A percentile compares a stretch with the other conserved stretches of the same genome.
These are phyloP conservation scores for Uloborus plumipes DNA, from an alignment of 2,888 invertebrate genomes.

Conservation along the genomic window DNA sequence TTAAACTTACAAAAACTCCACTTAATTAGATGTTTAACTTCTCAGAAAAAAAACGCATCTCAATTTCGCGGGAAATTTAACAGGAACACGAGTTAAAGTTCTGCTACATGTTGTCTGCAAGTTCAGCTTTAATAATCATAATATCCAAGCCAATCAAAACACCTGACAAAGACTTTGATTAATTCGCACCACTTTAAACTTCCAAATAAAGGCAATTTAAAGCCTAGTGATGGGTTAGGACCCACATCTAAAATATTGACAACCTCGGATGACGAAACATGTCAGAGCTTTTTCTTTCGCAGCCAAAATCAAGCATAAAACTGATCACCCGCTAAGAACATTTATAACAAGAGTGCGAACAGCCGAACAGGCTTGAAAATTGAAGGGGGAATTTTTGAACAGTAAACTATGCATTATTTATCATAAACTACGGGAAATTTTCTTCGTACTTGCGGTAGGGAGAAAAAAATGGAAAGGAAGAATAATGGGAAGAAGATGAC, in stretches of 20 bases:
- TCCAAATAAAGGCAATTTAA: slow-evolving; percentile 33
- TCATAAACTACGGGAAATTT: slow-evolving; percentile 39
- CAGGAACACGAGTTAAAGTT: too few relatives aligned
- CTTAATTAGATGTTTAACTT: too few relatives aligned
- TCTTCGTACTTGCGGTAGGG: slow-evolving; percentile 26
- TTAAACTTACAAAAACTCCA: too few relatives aligned
- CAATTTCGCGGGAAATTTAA: too few relatives aligned
- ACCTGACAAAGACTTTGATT: slow-evolving; percentile 30
- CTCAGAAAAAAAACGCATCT: too few relatives aligned
- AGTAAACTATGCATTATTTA: slow-evolving; percentile 53
- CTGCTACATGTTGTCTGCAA: too few relatives aligned
- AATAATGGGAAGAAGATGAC: slow-evolving; percentile 52
- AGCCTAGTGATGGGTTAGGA: slow-evolving; percentile 6
- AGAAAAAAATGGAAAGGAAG: slow-evolving; percentile 37
- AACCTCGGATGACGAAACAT: slow-evolving; percentile 34
- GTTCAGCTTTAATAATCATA: neutral
- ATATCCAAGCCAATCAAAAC: slow-evolving; percentile 7
- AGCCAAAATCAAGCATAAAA: slow-evolving; percentile 29
- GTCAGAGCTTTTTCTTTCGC: slow-evolving; percentile 29
- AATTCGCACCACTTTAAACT: slow-evolving; percentile 7
- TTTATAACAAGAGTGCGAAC: slow-evolving; percentile 54
- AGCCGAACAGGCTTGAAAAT: slow-evolving; percentile 33
- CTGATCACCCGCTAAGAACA: slow-evolving; percentile 44
- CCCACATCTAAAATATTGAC: slow-evolving; percentile 32
- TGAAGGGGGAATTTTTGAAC: slow-evolving; percentile 47